Evolutionary conservation across 2,113 vertebrate species (phyloP), one percentile per base, ranked within the genome.

Genomic region (Ornithorhynchus anatinus): DNA sequence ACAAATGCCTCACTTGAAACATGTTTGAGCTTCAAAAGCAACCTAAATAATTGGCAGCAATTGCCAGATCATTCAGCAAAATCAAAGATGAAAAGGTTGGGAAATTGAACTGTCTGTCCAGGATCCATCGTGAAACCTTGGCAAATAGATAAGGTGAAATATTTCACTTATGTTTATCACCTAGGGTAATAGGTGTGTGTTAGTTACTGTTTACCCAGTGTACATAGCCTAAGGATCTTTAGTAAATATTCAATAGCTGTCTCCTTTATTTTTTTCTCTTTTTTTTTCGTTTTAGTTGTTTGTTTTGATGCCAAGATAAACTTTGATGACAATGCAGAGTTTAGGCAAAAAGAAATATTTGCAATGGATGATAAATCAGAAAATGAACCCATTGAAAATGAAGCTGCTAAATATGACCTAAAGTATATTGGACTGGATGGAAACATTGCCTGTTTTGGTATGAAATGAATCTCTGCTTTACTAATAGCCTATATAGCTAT

Each of bases 251-350:
- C 60, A 47, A 37, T 82, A 22, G 50, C 77, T 68, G 54, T 48
- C 6, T 11, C 47, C 3, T 42, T 47, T 3, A 1, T 39, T 56
- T 60, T 2, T 75, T 35, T 61, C 59, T 16, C 16, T 71, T 72
- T 76, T 71, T 76, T 52, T 62, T 59, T 84, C 70, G 59, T 57
- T 83, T 42, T 70, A 99, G 98, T 99, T 86, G 96, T 99, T 77
- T 99, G 97, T 89, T 99, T 99, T 77, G 98, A 99, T 87, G 98
- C 98, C 68, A 99, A 99, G 89, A 99, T 99, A 92, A 99, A 96
- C 93, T 99, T 99, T 63, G 98, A 99, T 51, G 98, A 99, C 93
- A 99, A 99, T 1, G 98, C 98, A 0, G 96, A 99, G 91, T 99
- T 99, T 83, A 94, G 98, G 60, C 98, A 99, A 92, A 98, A 96